Evolutionary conservation across 1,140 invertebrate genomes (phyloP), one percentile per base, ranked within the genome.

Genomic region (Drosophila novamexicana): DNA sequence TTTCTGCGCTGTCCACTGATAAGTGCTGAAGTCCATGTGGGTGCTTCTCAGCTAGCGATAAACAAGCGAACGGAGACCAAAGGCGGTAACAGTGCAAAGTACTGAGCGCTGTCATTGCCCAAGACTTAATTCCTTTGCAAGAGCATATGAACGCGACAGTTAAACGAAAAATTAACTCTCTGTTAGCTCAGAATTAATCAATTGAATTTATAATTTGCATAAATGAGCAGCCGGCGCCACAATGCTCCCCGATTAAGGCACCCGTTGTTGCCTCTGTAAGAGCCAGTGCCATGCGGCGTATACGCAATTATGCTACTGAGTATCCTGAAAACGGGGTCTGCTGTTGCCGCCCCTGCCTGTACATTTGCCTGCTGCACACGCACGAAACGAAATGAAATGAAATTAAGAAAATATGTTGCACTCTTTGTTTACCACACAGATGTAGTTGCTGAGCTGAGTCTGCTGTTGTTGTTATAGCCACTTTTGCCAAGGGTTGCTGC

Each of bases 371-470:
- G 22, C 47, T n/a, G 7, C 10, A 34, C 47, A 44, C 71, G 56
- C 54, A 63, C 45, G 29, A 52, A 76, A 70, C 50, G 58, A 76
- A 82, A 82, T 76, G 72, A 77, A 89, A 83, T 77, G 79, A 89
- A 89, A 88, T 88, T 88, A 86, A 77, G 83, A 86, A 86, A 86
- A 86, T 84, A 75, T 88, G 83, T 83, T 89, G 76, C 84, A 80
- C 53, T 77, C 61, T 59, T 75, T 73, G 58, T 22, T 39, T 49
- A 54, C 44, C 49, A 18, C 58, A 69, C 69, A 72, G 45, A 50
- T 67, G 54, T 67, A 59, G 52, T 54, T 56, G 34, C 36, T 8
- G 37, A 14, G 54, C 16, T 49, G 10, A 53, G 50, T 32, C 14
- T 59, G 65, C 64, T 52, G 32, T 57, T 29, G n/a, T 54, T 40